Percentiles rank a stretch among this genome's conserved stretches.
These are phyloP conservation scores for Ictalurus furcatus DNA, from an alignment of 2,113 vertebrate genomes.

Conservation along the genomic window DNA sequence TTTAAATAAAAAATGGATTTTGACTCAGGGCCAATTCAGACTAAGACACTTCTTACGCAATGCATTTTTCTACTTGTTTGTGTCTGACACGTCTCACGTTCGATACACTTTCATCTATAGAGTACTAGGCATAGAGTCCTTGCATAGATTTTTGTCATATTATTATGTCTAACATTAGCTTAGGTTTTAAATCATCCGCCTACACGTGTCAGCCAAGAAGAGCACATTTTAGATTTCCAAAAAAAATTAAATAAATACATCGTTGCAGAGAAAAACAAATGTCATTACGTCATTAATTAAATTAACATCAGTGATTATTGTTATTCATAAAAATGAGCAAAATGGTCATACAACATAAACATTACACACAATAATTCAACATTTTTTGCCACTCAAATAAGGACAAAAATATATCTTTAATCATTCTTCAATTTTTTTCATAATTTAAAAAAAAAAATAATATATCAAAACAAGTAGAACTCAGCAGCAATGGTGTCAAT, in stretches of 20 bases:
- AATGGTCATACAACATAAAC: neutral
- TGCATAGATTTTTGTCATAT: neutral
- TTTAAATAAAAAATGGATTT: constrained; percentile 26
- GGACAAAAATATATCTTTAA: neutral
- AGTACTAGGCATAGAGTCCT: neutral
- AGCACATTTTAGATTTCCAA: neutral
- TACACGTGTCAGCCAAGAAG: neutral
- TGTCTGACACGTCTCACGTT: neutral
- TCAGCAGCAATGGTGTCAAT: neutral
- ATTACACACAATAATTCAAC: neutral
- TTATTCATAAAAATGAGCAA: neutral
- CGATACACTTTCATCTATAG: neutral
- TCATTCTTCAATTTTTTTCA: neutral
- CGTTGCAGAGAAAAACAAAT: neutral
- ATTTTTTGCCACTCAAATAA: neutral
- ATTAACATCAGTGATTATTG: neutral
- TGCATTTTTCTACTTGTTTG: neutral
- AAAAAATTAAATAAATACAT: neutral
- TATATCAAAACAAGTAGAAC: neutral
- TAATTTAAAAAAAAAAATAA: neutral
- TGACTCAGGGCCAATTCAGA: neutral
- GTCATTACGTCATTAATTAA: neutral
- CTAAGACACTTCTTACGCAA: neutral
- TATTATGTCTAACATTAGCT: neutral
- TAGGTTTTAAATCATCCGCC: neutral